Percentiles rank a stretch among this genome's conserved stretches.
phyloP scores from a whole-genome alignment of 2,113 vertebrate genomes.

The Nestor notabilis region DNA sequence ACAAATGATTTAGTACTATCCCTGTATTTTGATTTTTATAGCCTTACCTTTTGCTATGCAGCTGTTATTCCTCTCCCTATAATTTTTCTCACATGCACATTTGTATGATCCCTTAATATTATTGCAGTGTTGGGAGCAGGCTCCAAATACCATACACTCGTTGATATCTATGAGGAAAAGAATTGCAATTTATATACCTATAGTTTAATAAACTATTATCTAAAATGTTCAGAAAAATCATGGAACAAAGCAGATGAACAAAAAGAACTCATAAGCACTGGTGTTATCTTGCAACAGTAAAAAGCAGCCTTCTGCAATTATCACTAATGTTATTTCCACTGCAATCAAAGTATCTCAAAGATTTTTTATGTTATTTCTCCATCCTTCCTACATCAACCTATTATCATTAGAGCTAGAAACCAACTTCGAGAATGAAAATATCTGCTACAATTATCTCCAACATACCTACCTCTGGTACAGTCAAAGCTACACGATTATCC shows the following conservation, averaged over 20 bases:
- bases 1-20: background rate
- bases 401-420: background rate
- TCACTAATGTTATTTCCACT: background rate
- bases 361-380: background rate
- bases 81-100: conserved; percentile 92
- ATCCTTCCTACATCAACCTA: background rate
- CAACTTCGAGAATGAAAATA: background rate
- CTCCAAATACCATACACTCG: conserved; percentile 92
- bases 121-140: conserved; percentile 91
- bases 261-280: background rate
- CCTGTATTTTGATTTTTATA: background rate
- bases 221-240: background rate
- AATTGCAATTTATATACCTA: background rate
- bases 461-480: background rate
- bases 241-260: background rate
- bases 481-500: background rate
- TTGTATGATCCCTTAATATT: conserved; percentile 95
- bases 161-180: conserved; percentile 84
- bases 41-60: conserved; percentile 92
- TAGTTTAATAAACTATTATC: background rate
- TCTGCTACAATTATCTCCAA: background rate
- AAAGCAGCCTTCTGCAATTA: background rate
- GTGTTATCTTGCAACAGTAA: background rate
- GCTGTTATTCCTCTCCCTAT: conserved; percentile 86
- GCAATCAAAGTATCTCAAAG: background rate